Evolutionary conservation across 2,888 invertebrate species (phyloP), one percentile per base, ranked within the genome.

Genomic region (Aporophyla nigra): DNA sequence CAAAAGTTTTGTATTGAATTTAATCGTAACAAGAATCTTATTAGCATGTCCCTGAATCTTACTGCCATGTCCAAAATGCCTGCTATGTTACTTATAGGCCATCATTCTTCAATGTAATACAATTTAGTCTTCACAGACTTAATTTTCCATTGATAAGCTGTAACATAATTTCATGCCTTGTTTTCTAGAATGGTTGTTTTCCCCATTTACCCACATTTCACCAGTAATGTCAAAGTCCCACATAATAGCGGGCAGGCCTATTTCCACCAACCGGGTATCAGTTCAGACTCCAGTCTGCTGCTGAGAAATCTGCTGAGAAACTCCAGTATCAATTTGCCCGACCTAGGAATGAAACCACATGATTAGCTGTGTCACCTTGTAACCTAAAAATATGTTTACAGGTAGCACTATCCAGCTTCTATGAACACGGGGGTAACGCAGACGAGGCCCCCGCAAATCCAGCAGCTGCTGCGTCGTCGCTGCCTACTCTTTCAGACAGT

Each of bases 401-500:
- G 98, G 97, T 98, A 85, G 99, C 99, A 1, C 94, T 99, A 86
- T 98, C 98, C 24, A 98, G 98, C 92, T 99, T 98, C 92, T 98
- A 98, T 91, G 98, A 98, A 90, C 97, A 97, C 89, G 98, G 97
- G 74, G 97, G 97, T 5, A 97, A 97, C 67, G 93, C 95, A 65
- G 97, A 97, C 77, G 91, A 97, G 83, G 88, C 95, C 51, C 91
- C 96, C 56, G 74, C 92, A 3, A 90, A 91, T n/a, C 92, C 93
- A 14, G 86, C 92, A 3, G 89, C 89, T 2, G 88, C 92, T 79
- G 90, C 90, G n/a, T 91, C 91, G 10, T 85, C 93, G 0, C 76
- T 93, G 58, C 93, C 91, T 70, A 92, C 91, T 16, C 90, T 94
- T 76, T 95, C 94, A 51, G 96, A 95, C 74, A 96, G 95, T 82